These are phyloP conservation scores for Campoplex capitator DNA, from an alignment of 2,888 invertebrate species.

Conservation along the genomic window DNA sequence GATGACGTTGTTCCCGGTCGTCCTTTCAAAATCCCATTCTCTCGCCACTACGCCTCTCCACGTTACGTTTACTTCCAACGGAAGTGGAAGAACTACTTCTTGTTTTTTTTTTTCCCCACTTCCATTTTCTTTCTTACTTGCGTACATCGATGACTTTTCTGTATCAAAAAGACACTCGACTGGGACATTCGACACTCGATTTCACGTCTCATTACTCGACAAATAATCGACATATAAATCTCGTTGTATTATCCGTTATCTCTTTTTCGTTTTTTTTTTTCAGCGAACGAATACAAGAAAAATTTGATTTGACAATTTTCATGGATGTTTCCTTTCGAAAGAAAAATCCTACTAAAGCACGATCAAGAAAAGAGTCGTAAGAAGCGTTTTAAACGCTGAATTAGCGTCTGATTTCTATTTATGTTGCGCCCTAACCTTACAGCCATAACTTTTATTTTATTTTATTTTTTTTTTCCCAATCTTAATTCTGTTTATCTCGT, in stretches of 20 bases:
- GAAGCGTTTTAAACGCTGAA: neutral
- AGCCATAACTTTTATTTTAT: neutral
- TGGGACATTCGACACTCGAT: neutral
- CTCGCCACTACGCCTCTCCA: slow-evolving; percentile 7
- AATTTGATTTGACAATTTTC: neutral
- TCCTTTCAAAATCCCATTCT: slow-evolving; percentile 33
- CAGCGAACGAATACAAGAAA: neutral
- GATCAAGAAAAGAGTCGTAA: neutral
- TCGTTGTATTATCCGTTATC: too few relatives aligned
- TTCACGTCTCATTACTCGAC: neutral
- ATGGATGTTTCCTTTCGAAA: neutral
- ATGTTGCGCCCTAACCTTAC: neutral
- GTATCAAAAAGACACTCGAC: neutral
- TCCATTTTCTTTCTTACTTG: neutral
- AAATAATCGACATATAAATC: neutral
- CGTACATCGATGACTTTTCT: neutral
- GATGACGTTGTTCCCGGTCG: slow-evolving; percentile 48
- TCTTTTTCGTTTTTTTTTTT: neutral
- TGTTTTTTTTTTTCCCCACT: neutral
- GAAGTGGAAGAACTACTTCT: neutral
- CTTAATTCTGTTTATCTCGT: slow-evolving; percentile 34
- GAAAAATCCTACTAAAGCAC: neutral
- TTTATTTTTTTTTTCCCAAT: neutral
- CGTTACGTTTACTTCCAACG: neutral
- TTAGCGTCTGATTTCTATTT: neutral